These are phyloP conservation scores for Leptatherina wallacei DNA, from an alignment of 2,797 vertebrate genomes.

Conservation along the genomic window DNA sequence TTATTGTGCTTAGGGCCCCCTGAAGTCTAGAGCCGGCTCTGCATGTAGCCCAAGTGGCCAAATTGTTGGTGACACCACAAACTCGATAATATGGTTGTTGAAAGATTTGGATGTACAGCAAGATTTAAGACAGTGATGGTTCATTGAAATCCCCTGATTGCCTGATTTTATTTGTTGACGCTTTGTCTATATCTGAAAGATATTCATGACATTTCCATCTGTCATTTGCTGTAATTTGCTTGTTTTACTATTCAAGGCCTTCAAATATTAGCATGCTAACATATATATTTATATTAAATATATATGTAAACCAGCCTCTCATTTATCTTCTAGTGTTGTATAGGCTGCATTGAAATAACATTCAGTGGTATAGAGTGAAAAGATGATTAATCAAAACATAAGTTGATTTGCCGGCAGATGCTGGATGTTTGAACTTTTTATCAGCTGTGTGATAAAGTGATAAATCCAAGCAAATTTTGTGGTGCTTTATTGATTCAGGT, in stretches of 20 bases:
- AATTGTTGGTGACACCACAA: no score
- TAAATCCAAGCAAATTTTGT: constrained; percentile 12
- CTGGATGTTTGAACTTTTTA: constrained; percentile 5
- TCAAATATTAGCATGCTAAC: neutral
- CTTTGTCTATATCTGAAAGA: no score
- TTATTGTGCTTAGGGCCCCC: no score
- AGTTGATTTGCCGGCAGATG: neutral
- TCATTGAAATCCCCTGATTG: no score
- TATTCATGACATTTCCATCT: neutral
- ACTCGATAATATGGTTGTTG: no score
- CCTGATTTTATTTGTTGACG: no score
- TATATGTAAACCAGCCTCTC: neutral
- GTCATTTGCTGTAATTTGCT: neutral
- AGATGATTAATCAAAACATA: neutral
- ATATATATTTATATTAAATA: neutral
- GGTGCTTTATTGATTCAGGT: neutral
- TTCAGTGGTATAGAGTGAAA: neutral
- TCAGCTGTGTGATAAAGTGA: neutral
- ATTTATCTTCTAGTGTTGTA: neutral
- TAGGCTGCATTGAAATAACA: neutral
- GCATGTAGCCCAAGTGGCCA: no score
- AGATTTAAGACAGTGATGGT: no score
- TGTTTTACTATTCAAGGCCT: no score
- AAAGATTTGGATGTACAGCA: no score
- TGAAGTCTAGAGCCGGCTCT: no score